Percentiles rank a stretch among this genome's conserved stretches.
These are phyloP conservation scores for Phlogophora meticulosa DNA, from an alignment of 2,888 invertebrate genomes.

Conservation along the genomic window DNA sequence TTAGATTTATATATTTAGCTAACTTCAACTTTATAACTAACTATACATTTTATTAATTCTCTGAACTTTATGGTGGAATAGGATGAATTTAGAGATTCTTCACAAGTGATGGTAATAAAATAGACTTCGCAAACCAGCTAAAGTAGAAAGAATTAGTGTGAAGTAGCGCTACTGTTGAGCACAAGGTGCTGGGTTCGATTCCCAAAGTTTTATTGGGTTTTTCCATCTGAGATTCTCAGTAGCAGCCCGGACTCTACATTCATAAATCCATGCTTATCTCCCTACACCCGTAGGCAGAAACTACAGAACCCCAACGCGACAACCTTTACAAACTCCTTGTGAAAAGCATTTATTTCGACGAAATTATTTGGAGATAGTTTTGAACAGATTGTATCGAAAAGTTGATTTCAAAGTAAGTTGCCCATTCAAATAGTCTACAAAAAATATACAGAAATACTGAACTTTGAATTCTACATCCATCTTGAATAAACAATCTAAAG, in stretches of 20 bases:
- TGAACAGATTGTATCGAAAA: neutral
- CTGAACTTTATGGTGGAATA: neutral
- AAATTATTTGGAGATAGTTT: too few species aligned
- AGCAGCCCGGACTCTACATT: too few species aligned
- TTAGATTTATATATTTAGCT: neutral
- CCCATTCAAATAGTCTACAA: neutral
- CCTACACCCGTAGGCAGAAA: too few species aligned
- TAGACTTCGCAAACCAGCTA: neutral
- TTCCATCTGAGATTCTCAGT: too few species aligned
- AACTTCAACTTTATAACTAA: neutral
- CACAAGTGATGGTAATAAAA: neutral
- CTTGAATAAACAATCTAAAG: conserved; percentile 1
- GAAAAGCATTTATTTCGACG: too few species aligned
- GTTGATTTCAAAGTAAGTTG: neutral
- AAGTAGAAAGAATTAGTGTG: neutral
- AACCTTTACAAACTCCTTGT: too few species aligned
- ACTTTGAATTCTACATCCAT: neutral
- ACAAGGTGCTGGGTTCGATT: too few species aligned
- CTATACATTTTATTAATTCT: neutral
- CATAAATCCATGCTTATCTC: too few species aligned
- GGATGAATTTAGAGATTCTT: neutral
- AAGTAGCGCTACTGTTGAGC: too few species aligned
- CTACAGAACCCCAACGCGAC: too few species aligned
- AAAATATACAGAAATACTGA: too few species aligned
- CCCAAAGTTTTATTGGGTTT: too few species aligned